A percentile compares a stretch with the other conserved stretches of the same genome.
Conservation (phyloP, 1,140 invertebrate species). For the Sinella curviseta region DNA sequence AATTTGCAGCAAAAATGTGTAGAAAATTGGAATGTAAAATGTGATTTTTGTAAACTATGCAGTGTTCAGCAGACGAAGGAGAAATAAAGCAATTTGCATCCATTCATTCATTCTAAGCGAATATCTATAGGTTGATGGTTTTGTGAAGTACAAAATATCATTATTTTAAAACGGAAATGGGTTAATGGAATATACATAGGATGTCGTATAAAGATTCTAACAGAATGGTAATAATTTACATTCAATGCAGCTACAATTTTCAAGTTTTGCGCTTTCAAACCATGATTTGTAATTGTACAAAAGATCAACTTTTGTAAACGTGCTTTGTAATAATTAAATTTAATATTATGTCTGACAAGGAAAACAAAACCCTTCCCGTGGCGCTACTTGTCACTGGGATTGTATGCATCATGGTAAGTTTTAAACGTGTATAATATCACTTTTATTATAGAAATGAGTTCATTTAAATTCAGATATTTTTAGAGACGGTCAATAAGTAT, state of each 20-base stretch:
- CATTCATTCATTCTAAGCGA: too few species aligned
- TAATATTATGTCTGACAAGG: neutral
- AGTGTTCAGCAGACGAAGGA: too few species aligned
- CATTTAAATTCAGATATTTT: neutral
- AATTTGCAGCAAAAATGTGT: too few species aligned
- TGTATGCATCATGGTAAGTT: slow-evolving; percentile 15
- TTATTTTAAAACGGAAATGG: neutral
- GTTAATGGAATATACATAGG: neutral
- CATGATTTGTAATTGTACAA: too few species aligned
- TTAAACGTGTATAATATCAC: neutral
- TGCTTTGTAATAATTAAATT: slow-evolving; percentile 2
- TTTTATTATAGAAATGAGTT: too few species aligned
- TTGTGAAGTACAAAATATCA: too few species aligned
- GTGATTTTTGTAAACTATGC: too few species aligned
- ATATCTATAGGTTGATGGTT: too few species aligned
- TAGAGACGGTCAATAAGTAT: neutral
- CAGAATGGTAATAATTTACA: neutral
- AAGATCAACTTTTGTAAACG: neutral
- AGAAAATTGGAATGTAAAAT: too few species aligned
- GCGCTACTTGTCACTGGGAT: slow-evolving; percentile 7
- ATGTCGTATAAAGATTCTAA: neutral
- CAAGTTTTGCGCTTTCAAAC: neutral
- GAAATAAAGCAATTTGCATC: too few species aligned
- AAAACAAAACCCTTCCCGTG: slow-evolving; percentile 14
- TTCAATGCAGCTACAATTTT: neutral